These are phyloP conservation scores for Phengaris alcon DNA, from an alignment of 2,888 invertebrate genomes.

Conservation along the genomic window DNA sequence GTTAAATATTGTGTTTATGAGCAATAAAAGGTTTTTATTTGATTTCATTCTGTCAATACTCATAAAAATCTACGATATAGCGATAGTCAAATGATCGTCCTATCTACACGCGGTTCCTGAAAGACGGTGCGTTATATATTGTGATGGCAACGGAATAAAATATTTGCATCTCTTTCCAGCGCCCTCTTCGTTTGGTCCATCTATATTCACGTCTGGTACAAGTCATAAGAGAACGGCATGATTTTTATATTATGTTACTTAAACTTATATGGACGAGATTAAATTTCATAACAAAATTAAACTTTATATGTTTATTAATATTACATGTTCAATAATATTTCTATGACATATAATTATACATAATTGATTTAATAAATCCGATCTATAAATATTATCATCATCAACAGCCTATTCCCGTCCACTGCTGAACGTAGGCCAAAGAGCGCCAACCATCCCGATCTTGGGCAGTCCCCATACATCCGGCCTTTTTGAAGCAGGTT, in stretches of 20 bases:
- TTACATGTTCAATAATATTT: no score
- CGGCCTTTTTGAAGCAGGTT: no score
- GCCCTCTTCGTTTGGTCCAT: constrained; percentile 51
- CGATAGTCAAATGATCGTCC: constrained; percentile 34
- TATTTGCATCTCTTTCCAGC: constrained; percentile 52
- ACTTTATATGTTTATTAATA: no score
- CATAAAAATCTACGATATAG: constrained; percentile 39
- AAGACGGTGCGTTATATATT: constrained; percentile 6
- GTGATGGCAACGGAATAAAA: constrained; percentile 47
- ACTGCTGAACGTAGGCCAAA: no score
- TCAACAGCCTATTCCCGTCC: no score
- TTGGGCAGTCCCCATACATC: no score
- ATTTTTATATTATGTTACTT: not conserved
- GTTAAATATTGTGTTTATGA: constrained; percentile 35
- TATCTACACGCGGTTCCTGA: constrained; percentile 22
- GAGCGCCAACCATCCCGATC: no score
- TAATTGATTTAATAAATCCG: no score
- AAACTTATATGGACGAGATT: not conserved
- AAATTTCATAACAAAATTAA: not conserved
- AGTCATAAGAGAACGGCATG: not conserved
- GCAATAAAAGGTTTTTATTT: constrained; percentile 36
- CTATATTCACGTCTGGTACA: constrained; percentile 46
- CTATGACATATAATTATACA: no score
- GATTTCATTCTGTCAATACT: constrained; percentile 34
- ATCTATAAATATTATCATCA: no score